These are phyloP conservation scores for Zosterops lateralis DNA, from an alignment of 2,113 vertebrate species.

Conservation along the genomic window DNA sequence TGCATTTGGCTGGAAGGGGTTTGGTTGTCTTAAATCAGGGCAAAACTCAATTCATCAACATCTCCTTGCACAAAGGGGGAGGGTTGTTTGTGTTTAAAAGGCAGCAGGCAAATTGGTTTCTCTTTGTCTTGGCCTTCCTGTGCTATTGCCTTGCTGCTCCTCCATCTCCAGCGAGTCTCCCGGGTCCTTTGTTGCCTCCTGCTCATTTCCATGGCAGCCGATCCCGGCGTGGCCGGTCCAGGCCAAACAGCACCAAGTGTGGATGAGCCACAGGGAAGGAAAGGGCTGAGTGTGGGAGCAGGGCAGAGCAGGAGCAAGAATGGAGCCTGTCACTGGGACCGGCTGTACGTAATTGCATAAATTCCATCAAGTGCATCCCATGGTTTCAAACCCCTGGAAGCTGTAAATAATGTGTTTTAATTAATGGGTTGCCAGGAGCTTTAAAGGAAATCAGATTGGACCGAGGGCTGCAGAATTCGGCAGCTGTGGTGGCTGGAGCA, in stretches of 20 bases:
- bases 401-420: constrained; percentile 64
- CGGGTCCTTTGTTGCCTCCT: constrained; percentile 38
- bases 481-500: neutral
- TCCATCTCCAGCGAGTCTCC: neutral
- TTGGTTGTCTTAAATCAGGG: neutral
- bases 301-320: neutral
- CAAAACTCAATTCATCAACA: neutral
- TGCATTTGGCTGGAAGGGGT: neutral
- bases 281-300: neutral
- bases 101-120: constrained; percentile 8
- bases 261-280: neutral
- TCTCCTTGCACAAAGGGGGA: neutral
- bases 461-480: neutral
- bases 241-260: neutral
- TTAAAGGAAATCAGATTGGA: constrained; percentile 31
- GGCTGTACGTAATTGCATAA: constrained; percentile 15
- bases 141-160: neutral
- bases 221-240: neutral
- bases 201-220: constrained; percentile 61
- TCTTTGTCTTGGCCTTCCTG: constrained; percentile 26
- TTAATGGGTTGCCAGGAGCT: constrained; percentile 60
- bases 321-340: neutral
- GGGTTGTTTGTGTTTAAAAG: neutral
- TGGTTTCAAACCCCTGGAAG: constrained; percentile 52
- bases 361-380: constrained; percentile 55